Percentiles rank a stretch among this genome's conserved stretches.
These are phyloP conservation scores for pig (Sus scrofa) DNA, from an alignment of 2,113 vertebrate species.

Conservation along the genomic window T2T-Sscrofa CM000812.6:284218001-284218500, in stretches of 20 bases:
- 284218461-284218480: neutral
- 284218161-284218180: neutral
- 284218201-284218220: neutral
- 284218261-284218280: neutral
- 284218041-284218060: neutral
- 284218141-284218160: neutral
- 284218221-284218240: neutral
- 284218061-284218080: neutral
- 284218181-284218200: neutral
- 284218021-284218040: neutral
- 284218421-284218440: neutral
- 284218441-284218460: neutral
- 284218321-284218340: neutral
- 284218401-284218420: neutral
- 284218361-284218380: neutral
- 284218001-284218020: neutral
- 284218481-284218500: neutral
- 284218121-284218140: neutral
- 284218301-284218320: neutral
- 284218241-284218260: neutral
- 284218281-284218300: neutral
- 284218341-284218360: fast-evolving
- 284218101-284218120: neutral
- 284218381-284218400: neutral
- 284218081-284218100: neutral